Evolutionary conservation across 1,140 invertebrate species (phyloP).

Genomic region (Rhagoletis pomonella): DNA sequence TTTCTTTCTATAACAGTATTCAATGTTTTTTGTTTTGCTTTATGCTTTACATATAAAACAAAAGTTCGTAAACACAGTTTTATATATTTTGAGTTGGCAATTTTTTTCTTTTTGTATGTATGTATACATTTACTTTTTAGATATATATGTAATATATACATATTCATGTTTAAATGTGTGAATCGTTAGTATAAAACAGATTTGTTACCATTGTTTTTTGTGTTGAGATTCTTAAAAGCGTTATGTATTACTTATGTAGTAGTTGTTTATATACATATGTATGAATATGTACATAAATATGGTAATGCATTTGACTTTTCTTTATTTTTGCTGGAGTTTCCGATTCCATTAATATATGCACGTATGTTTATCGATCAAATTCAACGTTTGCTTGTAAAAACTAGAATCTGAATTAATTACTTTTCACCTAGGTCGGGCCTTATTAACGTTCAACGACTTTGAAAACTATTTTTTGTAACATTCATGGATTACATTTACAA

Average conservation of each 20-base stretch:
- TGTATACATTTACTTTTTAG: not conserved
- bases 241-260: not conserved
- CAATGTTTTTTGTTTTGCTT: not conserved
- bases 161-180: not conserved
- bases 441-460: too few relatives aligned
- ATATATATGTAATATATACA: not conserved
- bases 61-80: not conserved
- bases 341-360: not conserved
- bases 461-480: too few relatives aligned
- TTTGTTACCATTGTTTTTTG: not conserved
- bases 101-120: too few relatives aligned
- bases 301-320: not conserved
- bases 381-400: too few relatives aligned
- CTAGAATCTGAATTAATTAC: too few relatives aligned
- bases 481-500: too few relatives aligned
- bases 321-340: not conserved
- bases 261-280: not conserved
- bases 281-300: not conserved
- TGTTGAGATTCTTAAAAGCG: constrained; percentile 4
- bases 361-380: not conserved
- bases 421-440: too few relatives aligned
- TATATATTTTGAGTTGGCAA: not conserved
- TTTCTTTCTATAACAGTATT: constrained; percentile 10
- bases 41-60: not conserved
- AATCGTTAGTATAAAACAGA: not conserved